Evolutionary conservation across 2,888 invertebrate genomes (phyloP), one percentile per base, ranked within the genome.

Genomic region (Amphipyra tragopoginis): DNA sequence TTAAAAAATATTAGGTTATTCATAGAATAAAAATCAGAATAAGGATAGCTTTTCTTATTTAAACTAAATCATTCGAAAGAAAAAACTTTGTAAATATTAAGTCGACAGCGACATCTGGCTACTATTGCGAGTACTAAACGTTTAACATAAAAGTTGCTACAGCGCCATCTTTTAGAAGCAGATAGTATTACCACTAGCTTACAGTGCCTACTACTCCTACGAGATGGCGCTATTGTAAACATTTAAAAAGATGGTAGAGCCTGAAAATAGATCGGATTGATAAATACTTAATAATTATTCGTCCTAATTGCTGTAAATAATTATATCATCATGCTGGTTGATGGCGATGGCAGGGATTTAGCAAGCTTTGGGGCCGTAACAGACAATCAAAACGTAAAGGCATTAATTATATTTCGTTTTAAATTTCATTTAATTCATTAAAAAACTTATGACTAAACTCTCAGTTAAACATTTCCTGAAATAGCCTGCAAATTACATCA

Each of bases 141-240:
- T 5, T 33, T 1, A 6, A 1, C 3, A 21, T 9, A 21, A 43
- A 13, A 0, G 9, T 13, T 33, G 13, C 1, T 13, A 11, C 13
- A 51, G 51, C 48, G 54, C 42, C 45, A 62, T 62, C 66, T 68
- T 36, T 0, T 8, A n/a, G 2, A 8, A n/a, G 0, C 0, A 8
- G 2, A 0, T 13, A 8, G 14, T 11, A 38, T 15, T 50, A 11
- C 7, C 11, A n/a, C 1, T 1, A 0, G 13, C 2, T 4, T 0
- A 0, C 38, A 48, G 10, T 64, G 0, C 10, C 0, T 10, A 9
- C 6, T 2, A 33, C 2, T 13, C 0, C 5, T 1, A 9, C 13
- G 3, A 71, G 71, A 65, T 65, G 21, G 43, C 71, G 39, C 59
- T 54, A 1, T 8, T 14, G 3, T 1, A 29, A 15, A 55, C 2